phyloP scores from a whole-genome alignment of 2,888 invertebrate genomes.

The Nemapogon koenigi region DNA sequence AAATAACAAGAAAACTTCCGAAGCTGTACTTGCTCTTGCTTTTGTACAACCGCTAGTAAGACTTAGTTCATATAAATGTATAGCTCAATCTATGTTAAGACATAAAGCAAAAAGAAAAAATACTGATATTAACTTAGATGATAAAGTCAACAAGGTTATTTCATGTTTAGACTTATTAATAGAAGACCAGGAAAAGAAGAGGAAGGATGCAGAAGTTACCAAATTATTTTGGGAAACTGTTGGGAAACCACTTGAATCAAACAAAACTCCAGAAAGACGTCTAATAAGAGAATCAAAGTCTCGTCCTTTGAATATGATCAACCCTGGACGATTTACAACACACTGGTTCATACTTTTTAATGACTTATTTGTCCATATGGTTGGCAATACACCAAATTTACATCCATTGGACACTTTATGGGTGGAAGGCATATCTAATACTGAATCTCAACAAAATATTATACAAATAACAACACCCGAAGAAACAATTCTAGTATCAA shows the following conservation, averaged over 20 bases:
- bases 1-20: conserved; percentile 60
- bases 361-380: conserved; percentile 79
- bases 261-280: conserved; percentile 71
- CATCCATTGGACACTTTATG: conserved; percentile 79
- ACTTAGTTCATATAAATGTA: conserved; percentile 68
- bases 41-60: conserved; percentile 68
- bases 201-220: conserved; percentile 72
- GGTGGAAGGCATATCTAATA: conserved; percentile 77
- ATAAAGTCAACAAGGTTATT: conserved; percentile 62
- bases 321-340: conserved; percentile 76
- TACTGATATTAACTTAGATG: conserved; percentile 45
- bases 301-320: conserved; percentile 71
- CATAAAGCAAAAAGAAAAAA: conserved; percentile 49
- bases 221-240: conserved; percentile 77
- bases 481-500: conserved; percentile 72
- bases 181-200: conserved; percentile 67
- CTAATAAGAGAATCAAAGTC: conserved; percentile 79
- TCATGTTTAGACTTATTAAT: conserved; percentile 68
- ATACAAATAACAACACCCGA: conserved; percentile 81
- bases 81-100: conserved; percentile 62
- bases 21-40: conserved; percentile 65
- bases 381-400: conserved; percentile 68
- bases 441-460: conserved; percentile 67
- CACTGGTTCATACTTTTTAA: conserved; percentile 84
- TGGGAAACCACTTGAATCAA: conserved; percentile 68